Conservation (phyloP, 2,797 vertebrate genomes). For the Notoglanidium macrostoma region DNA sequence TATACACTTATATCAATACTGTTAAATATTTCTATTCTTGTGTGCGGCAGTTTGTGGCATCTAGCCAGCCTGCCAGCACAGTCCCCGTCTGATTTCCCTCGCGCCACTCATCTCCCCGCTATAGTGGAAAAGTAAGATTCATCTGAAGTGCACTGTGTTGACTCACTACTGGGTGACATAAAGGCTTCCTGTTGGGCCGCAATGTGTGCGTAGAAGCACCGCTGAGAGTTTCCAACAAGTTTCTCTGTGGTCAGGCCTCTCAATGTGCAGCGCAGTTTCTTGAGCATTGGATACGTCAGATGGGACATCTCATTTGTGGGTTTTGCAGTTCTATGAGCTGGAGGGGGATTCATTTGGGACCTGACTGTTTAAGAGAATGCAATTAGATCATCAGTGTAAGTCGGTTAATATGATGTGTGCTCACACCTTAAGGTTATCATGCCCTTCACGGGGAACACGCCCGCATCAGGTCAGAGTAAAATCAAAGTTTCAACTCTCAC, state of each 20-base stretch:
- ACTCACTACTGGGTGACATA: constrained; percentile 46
- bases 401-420: neutral
- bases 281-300: constrained; percentile 4
- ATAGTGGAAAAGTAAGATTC: constrained; percentile 43
- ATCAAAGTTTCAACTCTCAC: neutral
- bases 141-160: constrained; percentile 4
- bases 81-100: neutral
- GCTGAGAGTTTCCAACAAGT: constrained; percentile 53
- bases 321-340: constrained; percentile 12
- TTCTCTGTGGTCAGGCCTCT: constrained; percentile 49
- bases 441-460: neutral
- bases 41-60: neutral
- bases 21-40: neutral
- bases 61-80: neutral
- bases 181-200: constrained; percentile 40
- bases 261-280: neutral
- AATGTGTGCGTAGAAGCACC: constrained; percentile 29
- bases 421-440: neutral
- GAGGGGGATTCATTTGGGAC: constrained; percentile 34
- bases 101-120: neutral
- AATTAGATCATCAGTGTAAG: constrained; percentile 5
- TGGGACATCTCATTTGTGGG: constrained; percentile 13
- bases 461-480: neutral
- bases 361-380: constrained; percentile 3
- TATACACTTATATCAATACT: neutral